These are phyloP conservation scores for Steromphala cineraria DNA, from an alignment of 2,888 invertebrate genomes.

Conservation along the genomic window DNA sequence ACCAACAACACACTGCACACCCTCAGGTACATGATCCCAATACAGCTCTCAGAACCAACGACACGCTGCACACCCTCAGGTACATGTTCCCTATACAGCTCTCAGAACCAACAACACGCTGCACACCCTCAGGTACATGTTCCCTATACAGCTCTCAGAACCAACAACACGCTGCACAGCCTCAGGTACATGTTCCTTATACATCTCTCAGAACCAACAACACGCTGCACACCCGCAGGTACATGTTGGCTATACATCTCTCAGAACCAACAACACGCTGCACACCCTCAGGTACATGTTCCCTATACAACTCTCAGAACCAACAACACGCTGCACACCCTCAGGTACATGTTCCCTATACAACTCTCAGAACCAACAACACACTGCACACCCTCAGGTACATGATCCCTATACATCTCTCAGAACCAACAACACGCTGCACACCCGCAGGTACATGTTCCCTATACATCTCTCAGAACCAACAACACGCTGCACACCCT, in stretches of 20 bases:
- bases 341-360: too few relatives aligned
- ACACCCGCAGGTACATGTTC: too few relatives aligned
- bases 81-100: too few relatives aligned
- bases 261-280: slow-evolving; percentile 58
- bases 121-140: slow-evolving; percentile 50
- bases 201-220: slow-evolving; percentile 59
- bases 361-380: slow-evolving; percentile 58
- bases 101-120: slow-evolving; percentile 59
- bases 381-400: slow-evolving; percentile 53
- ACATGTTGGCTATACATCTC: too few relatives aligned
- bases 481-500: slow-evolving; percentile 57
- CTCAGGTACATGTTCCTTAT: too few relatives aligned
- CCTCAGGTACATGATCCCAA: too few relatives aligned
- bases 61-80: slow-evolving; percentile 51
- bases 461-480: slow-evolving; percentile 55
- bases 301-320: slow-evolving; percentile 57
- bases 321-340: slow-evolving; percentile 54
- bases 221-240: slow-evolving; percentile 51
- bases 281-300: too few relatives aligned
- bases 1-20: slow-evolving; percentile 54
- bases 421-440: slow-evolving; percentile 55
- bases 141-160: slow-evolving; percentile 58
- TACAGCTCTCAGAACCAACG: slow-evolving; percentile 60
- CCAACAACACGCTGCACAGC: slow-evolving; percentile 54
- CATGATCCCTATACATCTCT: too few relatives aligned